A percentile compares a stretch with the other conserved stretches of the same genome.
phyloP scores from a whole-genome alignment of 2,888 invertebrate species.

The Molorchus minor region DNA sequence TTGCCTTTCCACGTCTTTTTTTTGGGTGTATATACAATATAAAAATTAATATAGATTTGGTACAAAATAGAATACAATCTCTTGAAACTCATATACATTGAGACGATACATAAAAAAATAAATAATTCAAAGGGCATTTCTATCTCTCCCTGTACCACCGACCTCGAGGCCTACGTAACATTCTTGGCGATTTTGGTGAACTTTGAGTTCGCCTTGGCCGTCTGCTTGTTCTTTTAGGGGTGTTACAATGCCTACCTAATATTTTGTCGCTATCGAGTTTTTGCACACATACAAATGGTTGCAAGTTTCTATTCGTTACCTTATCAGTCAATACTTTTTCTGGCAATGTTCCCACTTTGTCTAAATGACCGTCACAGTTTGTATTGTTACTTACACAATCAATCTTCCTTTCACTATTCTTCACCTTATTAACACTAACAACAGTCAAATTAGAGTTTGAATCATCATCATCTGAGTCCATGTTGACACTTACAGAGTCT shows the following conservation, averaged over 20 bases:
- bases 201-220: conserved; percentile 49
- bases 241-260: conserved; percentile 28
- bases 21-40: conserved; percentile 30
- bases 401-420: conserved; percentile 16
- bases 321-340: conserved; percentile 50
- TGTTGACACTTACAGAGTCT: conserved; percentile 49
- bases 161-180: conserved; percentile 58
- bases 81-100: conserved; percentile 37
- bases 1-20: no score
- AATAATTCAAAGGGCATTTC: conserved; percentile 24
- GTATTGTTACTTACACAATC: conserved; percentile 33
- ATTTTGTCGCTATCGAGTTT: conserved; percentile 66
- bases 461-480: conserved; percentile 46
- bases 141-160: conserved; percentile 63
- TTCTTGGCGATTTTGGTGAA: conserved; percentile 60
- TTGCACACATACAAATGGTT: conserved; percentile 74
- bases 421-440: conserved; percentile 44
- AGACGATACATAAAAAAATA: conserved; percentile 19
- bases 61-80: conserved; percentile 51
- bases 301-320: conserved; percentile 63
- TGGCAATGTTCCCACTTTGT: conserved; percentile 1
- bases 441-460: conserved; percentile 45
- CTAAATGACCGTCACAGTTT: conserved; percentile 37
- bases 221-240: conserved; percentile 43
- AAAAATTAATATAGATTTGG: conserved; percentile 50